Base-by-base conservation (phyloP, 2,113 vertebrate genomes). In the Bothrops jararaca region DNA sequence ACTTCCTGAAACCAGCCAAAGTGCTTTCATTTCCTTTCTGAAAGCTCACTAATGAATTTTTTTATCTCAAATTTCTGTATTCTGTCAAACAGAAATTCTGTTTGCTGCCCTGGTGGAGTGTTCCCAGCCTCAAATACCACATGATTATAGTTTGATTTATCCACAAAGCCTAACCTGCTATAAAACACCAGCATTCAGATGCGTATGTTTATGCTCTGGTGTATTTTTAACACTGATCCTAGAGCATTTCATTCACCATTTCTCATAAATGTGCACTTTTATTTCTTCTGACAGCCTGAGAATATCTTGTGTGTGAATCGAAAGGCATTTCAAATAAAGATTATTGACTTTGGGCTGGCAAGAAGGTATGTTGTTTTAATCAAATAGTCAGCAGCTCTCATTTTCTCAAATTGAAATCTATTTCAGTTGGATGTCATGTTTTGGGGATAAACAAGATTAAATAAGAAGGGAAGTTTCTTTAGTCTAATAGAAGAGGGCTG, bases 291-390 rank as follows among this genome's bases (percentile, higher is more conserved):
- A 93, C 98, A 99, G 99, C 99, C 99, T 89, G 99, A 99, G 96
- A 99, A 99, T 96, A 99, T 99, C 97, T 97, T 99, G 90, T 99
- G 99, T 91, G 98, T 99, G 96, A 99, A 98, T 97, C 97, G 98
- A 97, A 97, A 97, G 45, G 98, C 99, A 93, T 98, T 99, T 96
- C 98, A 99, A 98, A 98, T 99, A 96, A 99, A 99, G 97, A 99
- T 99, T 94, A 99, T 99, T 94, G 99, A 99, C 98, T 99, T 99
- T 97, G 99, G 99, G 95, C 97, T 99, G 95, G 99, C 99, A 94
- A 98, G 99, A 96, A 99, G 99, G 99, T 99, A 98, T 3, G 92
- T 96, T 91, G 92, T 0, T 94, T 91, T 94, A 85, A 91, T 93
- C 80, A 80, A 39, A 26, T 42, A 94, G 54, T 24, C 87, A 80